Conservation (phyloP, 2,113 vertebrate species). For the Heloderma charlesbogerti region DNA sequence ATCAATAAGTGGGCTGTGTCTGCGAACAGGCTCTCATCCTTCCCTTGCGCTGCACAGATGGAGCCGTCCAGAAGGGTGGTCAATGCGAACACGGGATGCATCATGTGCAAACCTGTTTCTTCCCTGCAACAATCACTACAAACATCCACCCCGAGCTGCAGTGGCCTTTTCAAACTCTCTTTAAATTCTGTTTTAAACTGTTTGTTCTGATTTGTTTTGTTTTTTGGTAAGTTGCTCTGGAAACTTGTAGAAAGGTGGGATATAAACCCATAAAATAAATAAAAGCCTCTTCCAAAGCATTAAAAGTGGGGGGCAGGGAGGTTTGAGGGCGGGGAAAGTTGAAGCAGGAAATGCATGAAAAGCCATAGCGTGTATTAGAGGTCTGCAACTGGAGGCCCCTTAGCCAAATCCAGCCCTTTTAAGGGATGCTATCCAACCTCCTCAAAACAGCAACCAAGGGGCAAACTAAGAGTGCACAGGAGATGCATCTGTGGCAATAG, state of each 20-base stretch:
- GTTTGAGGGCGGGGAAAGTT: too few species aligned
- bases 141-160: not conserved
- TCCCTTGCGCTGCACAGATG: not conserved
- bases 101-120: not conserved
- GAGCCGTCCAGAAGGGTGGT: not conserved
- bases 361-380: not conserved
- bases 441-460: too few species aligned
- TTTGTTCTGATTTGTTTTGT: not conserved
- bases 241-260: not conserved
- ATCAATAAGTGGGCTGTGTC: slow-evolving; percentile 26
- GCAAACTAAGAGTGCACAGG: too few species aligned
- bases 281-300: too few species aligned
- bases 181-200: not conserved
- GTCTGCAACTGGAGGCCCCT: not conserved
- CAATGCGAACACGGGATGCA: not conserved
- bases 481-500: too few species aligned
- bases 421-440: too few species aligned
- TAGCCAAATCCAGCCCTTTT: too few species aligned
- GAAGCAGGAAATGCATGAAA: not conserved
- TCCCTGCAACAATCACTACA: not conserved
- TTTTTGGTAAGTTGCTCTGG: not conserved
- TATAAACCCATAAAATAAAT: not conserved
- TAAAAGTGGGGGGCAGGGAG: too few species aligned
- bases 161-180: not conserved
- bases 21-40: not conserved